phyloP scores from a whole-genome alignment of 2,113 vertebrate species.

The Sinocyclocheilus rhinocerous region DNA sequence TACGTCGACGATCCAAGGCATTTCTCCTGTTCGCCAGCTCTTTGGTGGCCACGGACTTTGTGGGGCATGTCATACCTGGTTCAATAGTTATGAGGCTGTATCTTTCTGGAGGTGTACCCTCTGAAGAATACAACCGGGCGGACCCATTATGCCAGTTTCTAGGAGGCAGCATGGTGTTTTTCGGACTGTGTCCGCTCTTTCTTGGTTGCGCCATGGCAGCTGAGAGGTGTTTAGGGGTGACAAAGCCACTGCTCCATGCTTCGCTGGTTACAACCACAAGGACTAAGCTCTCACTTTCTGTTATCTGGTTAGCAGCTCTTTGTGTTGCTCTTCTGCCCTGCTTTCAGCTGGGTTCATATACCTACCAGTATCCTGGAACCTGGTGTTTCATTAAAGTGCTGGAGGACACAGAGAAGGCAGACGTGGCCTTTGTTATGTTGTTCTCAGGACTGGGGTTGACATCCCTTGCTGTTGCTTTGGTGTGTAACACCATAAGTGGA shows the following conservation, averaged over 20 bases:
- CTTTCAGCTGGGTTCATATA: constrained; percentile 80
- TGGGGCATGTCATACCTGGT: constrained; percentile 84
- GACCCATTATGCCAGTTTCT: constrained; percentile 83
- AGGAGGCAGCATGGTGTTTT: constrained; percentile 90
- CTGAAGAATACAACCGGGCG: constrained; percentile 59
- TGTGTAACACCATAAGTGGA: constrained; percentile 88
- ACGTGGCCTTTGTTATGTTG: constrained; percentile 78
- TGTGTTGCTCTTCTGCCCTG: constrained; percentile 82
- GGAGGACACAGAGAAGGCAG: constrained; percentile 65
- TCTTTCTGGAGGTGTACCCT: constrained; percentile 59
- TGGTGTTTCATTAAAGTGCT: constrained; percentile 87
- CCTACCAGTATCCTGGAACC: constrained; percentile 80
- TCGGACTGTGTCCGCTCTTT: constrained; percentile 87
- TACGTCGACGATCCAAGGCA: constrained; percentile 81
- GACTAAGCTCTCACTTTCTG: constrained; percentile 74
- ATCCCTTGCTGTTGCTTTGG: constrained; percentile 78
- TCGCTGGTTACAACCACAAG: constrained; percentile 78
- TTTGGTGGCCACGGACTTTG: constrained; percentile 83
- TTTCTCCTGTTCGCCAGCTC: constrained; percentile 86
- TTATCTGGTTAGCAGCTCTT: constrained; percentile 77
- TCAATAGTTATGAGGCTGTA: constrained; percentile 84
- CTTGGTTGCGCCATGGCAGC: constrained; percentile 88
- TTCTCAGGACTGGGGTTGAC: constrained; percentile 83
- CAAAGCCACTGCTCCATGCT: constrained; percentile 82
- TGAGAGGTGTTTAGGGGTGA: constrained; percentile 87